phyloP scores from a whole-genome alignment of 1,140 invertebrate genomes.

The Scylla paramamosain region DNA sequence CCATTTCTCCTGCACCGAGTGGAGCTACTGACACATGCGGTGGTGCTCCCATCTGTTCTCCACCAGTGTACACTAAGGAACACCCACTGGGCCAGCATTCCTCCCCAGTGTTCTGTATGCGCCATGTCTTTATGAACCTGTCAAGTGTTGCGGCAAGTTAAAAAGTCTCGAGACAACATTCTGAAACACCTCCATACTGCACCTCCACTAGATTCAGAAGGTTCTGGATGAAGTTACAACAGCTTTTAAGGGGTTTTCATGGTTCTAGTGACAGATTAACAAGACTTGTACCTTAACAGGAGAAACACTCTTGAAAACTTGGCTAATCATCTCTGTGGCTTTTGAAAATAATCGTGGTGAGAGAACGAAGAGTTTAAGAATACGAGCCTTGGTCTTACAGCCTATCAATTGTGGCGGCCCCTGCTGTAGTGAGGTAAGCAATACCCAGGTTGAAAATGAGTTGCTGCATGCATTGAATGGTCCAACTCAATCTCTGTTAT shows the following conservation, averaged over 20 bases:
- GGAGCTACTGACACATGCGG: constrained; percentile 84
- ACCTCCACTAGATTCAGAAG: no score
- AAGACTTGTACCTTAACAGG: no score
- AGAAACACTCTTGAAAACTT: no score
- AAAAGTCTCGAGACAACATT: background rate
- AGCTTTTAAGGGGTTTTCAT: no score
- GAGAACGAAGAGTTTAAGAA: no score
- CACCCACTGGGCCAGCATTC: constrained; percentile 90
- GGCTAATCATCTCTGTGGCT: no score
- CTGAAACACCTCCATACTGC: background rate
- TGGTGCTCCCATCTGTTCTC: constrained; percentile 83
- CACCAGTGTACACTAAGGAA: constrained; percentile 85
- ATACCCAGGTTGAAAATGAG: no score
- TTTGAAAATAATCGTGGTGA: no score
- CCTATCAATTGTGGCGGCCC: no score
- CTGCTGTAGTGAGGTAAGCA: background rate
- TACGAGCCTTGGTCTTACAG: background rate
- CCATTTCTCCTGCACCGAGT: constrained; percentile 85
- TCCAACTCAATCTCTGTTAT: no score
- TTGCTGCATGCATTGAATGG: no score
- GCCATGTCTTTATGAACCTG: constrained; percentile 88
- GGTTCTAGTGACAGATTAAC: no score
- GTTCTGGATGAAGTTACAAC: background rate
- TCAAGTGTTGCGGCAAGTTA: constrained; percentile 77
- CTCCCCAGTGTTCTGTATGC: constrained; percentile 88